These are phyloP conservation scores for Rhea pennata DNA, from an alignment of 2,113 vertebrate species.

Conservation along the genomic window DNA sequence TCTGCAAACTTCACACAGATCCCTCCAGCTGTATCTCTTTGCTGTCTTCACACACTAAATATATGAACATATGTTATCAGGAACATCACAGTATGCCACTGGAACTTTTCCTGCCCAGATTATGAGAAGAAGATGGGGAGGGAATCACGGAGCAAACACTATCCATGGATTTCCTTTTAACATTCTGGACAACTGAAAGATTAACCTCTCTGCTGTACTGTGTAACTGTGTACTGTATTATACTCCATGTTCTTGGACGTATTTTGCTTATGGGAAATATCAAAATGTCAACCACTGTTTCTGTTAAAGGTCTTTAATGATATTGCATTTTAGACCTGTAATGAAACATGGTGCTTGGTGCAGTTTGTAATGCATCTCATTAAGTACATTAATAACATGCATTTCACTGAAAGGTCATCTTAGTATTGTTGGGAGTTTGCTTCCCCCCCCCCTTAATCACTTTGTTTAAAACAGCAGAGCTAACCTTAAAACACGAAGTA, in stretches of 20 bases:
- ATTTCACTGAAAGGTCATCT: slow-evolving; percentile 82
- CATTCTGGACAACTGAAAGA: neutral
- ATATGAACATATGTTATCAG: neutral
- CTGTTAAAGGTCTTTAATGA: slow-evolving; percentile 84
- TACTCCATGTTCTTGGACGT: slow-evolving; percentile 40
- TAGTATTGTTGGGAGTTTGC: slow-evolving; percentile 69
- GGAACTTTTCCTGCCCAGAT: neutral
- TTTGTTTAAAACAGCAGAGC: slow-evolving; percentile 64
- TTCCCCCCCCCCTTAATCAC: slow-evolving; percentile 71
- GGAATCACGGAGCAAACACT: neutral
- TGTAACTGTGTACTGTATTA: slow-evolving; percentile 19
- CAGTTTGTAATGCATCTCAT: slow-evolving; percentile 82
- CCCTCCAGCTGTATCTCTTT: neutral
- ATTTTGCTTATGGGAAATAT: slow-evolving; percentile 82
- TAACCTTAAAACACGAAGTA: neutral
- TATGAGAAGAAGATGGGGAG: neutral
- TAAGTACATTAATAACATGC: slow-evolving; percentile 81
- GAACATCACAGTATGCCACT: neutral
- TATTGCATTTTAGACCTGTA: slow-evolving; percentile 79
- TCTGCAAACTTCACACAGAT: neutral
- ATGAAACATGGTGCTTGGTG: slow-evolving; percentile 79
- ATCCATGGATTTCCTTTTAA: slow-evolving; percentile 15
- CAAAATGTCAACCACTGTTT: slow-evolving; percentile 86
- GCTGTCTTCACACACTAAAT: neutral
- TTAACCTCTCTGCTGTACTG: slow-evolving; percentile 18